These are phyloP conservation scores for Aphelinus atriplicis DNA, from an alignment of 1,140 invertebrate species.

Conservation along the genomic window DNA sequence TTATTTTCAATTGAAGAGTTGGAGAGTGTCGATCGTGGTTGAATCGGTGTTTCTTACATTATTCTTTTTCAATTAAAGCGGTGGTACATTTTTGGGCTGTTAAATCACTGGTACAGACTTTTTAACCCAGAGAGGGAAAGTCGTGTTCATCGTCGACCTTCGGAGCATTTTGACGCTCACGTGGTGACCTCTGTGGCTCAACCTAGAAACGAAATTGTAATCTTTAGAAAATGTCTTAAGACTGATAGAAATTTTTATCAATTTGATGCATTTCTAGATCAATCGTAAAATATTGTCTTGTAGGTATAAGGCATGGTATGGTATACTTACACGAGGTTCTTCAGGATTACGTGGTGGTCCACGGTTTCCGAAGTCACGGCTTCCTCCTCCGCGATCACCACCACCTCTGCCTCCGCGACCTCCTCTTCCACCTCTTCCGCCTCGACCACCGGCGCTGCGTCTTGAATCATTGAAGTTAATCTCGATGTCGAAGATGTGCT, in stretches of 20 bases:
- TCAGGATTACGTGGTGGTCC: slow-evolving; percentile 22
- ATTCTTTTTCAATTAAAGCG: slow-evolving; percentile 35
- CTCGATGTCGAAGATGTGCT: slow-evolving; percentile 87
- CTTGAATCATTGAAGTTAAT: slow-evolving; percentile 88
- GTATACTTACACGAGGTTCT: slow-evolving; percentile 54
- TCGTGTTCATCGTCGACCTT: slow-evolving; percentile 95
- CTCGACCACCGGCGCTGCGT: slow-evolving; percentile 73
- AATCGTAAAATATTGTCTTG: slow-evolving; percentile 2
- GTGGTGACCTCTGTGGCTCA: slow-evolving; percentile 59
- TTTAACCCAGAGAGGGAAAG: slow-evolving; percentile 89
- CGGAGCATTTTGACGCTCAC: slow-evolving; percentile 77
- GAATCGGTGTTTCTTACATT: slow-evolving; percentile 45
- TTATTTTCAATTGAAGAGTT: slow-evolving; percentile 46
- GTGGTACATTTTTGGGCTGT: slow-evolving; percentile 34
- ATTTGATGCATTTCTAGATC: neutral
- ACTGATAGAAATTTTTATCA: slow-evolving; percentile 38
- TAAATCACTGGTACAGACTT: slow-evolving; percentile 40
- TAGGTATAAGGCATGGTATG: neutral
- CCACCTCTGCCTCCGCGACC: slow-evolving; percentile 57
- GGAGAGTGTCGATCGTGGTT: slow-evolving; percentile 46
- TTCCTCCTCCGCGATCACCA: slow-evolving; percentile 58
- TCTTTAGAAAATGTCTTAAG: slow-evolving; percentile 37
- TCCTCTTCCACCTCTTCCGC: slow-evolving; percentile 68
- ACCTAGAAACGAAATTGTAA: too few species aligned
- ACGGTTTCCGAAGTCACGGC: slow-evolving; percentile 46